Evolutionary conservation across 2,888 invertebrate genomes (phyloP).

Genomic region (Pyrochroa serraticornis): DNA sequence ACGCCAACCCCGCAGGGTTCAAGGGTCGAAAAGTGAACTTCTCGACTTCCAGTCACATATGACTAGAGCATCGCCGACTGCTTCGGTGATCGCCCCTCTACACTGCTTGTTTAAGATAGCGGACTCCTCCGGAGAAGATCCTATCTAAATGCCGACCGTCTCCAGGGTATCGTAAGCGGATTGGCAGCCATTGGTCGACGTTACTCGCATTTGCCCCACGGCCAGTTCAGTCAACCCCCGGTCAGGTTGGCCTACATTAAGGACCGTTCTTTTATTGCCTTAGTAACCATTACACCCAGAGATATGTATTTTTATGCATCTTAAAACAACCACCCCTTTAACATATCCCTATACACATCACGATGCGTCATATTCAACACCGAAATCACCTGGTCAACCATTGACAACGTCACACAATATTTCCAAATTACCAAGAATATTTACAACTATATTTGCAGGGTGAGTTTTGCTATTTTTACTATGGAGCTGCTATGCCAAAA

Average conservation of each 20-base stretch:
- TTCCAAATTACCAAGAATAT: too few species aligned
- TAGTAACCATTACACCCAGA: conserved; percentile 23
- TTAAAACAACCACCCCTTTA: conserved; percentile 20
- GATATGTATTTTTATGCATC: conserved; percentile 29
- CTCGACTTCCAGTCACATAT: conserved; percentile 16
- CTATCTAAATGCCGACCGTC: conserved; percentile 33
- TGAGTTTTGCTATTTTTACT: too few species aligned
- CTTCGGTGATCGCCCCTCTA: conserved; percentile 18
- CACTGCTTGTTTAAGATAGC: conserved; percentile 32
- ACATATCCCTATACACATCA: conserved; percentile 7
- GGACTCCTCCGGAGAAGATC: conserved; percentile 29
- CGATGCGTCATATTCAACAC: too few species aligned
- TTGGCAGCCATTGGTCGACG: conserved; percentile 31
- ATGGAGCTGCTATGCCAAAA: too few species aligned
- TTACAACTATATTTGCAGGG: too few species aligned
- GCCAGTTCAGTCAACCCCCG: conserved; percentile 28
- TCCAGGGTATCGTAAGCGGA: conserved; percentile 34
- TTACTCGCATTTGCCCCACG: conserved; percentile 29
- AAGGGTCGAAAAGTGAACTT: background rate
- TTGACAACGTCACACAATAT: too few species aligned
- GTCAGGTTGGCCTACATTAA: conserved; percentile 27
- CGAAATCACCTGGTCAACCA: too few species aligned
- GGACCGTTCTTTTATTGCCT: conserved; percentile 30
- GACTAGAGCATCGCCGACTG: conserved; percentile 5
- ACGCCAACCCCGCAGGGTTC: conserved; percentile 6